Base-by-base conservation (phyloP, 2,113 vertebrate species). In the Bothrops jararaca region DNA sequence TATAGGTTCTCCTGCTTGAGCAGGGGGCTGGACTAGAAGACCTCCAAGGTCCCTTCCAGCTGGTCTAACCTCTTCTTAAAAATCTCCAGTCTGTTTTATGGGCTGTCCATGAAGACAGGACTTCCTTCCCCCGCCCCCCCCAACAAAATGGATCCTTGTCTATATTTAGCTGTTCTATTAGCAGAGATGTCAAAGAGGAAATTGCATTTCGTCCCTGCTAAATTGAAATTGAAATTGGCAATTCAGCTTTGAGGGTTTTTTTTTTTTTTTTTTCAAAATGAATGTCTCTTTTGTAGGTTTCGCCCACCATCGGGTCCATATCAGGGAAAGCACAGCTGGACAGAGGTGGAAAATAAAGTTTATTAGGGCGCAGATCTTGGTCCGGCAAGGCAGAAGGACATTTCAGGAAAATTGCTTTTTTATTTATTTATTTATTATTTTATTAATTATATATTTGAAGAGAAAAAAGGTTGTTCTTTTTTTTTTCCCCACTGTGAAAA, bases 341-440 rank as follows among this genome's bases (percentile, higher is more conserved):
- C 93, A 91, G 91, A 95, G 92, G 95, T 93, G 93, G 92, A 95
- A 80, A 50, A 86, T 90, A 93, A 96, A 94, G 93, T 45, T 96
- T 94, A 96, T 95, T 96, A 89, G 54, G 92, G 94, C 94, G 88
- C 93, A 94, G 93, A 94, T 95, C 91, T 94, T 93, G 94, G 93
- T 94, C 85, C 86, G 60, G 53, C 18, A 23, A 94, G 88, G 53
- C 22, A 12, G 95, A 60, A 52, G 95, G 91, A 90, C 91, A 93
- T 53, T 89, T 94, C 94, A 93, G 89, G 91, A 91, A 85, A 50
- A 88, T 92, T 95, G 92, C 60, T 7, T 86, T 50, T n/a, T n/a
- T n/a, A n/a, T n/a, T n/a, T n/a, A n/a, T n/a, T n/a, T n/a, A n/a
- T n/a, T n/a, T n/a, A n/a, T n/a, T n/a, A n/a, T n/a, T n/a, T n/a